Conservation (phyloP, 2,797 vertebrate genomes). For the Xerus rutilus region DNA sequence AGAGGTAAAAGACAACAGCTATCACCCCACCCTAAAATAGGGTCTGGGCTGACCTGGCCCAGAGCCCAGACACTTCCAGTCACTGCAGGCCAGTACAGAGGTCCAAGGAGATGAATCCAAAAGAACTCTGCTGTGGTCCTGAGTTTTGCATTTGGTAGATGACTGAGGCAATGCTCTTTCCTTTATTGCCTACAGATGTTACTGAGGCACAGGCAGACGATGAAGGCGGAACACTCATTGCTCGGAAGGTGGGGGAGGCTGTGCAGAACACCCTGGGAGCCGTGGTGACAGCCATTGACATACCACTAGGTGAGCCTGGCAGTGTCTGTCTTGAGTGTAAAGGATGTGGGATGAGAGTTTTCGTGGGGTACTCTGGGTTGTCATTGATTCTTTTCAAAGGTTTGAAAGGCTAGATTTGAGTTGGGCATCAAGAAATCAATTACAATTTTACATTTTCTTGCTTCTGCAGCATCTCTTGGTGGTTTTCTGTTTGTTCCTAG, state of each 20-base stretch:
- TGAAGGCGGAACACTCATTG: constrained; percentile 96
- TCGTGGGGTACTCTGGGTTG: background rate
- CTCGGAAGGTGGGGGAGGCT: constrained; percentile 97
- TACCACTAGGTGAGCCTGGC: constrained; percentile 94
- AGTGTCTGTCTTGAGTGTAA: background rate
- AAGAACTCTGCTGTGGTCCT: background rate
- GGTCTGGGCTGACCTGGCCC: background rate
- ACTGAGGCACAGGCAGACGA: constrained; percentile 92
- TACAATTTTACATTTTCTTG: background rate
- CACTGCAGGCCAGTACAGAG: background rate
- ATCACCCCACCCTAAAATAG: background rate
- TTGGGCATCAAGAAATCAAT: background rate
- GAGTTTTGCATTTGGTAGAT: background rate
- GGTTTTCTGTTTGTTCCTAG: background rate
- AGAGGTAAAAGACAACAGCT: background rate
- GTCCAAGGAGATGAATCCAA: background rate
- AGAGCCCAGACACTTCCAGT: background rate
- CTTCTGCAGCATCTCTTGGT: background rate
- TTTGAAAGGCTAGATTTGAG: background rate
- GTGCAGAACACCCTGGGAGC: constrained; percentile 98
- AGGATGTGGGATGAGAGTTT: background rate
- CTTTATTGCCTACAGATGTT: constrained; percentile 82
- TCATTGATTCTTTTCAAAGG: background rate
- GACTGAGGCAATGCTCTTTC: background rate
- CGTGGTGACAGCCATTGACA: constrained; percentile 98